These are phyloP conservation scores for Ditylenchus dipsaci DNA, from an alignment of 1,140 invertebrate species.

Conservation along the genomic window DNA sequence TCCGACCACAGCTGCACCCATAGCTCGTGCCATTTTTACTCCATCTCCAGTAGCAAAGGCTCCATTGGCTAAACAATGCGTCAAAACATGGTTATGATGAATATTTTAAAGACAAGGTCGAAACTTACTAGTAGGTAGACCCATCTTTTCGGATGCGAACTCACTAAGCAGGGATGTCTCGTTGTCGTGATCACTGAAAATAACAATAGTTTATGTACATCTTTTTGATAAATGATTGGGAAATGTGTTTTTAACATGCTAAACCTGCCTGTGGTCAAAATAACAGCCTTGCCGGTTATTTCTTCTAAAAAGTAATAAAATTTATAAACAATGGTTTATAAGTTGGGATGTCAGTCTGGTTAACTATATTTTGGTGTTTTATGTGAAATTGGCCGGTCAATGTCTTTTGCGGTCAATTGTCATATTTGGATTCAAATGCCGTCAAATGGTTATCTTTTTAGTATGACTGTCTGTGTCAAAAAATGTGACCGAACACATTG, in stretches of 20 bases:
- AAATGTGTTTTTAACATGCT: neutral
- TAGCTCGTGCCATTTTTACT: constrained; percentile 57
- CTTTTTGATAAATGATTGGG: too few relatives aligned
- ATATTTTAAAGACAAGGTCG: neutral
- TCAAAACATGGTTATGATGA: neutral
- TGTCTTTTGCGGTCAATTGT: too few relatives aligned
- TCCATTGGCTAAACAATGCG: constrained; percentile 26
- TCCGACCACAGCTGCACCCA: constrained; percentile 47
- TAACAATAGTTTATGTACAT: too few relatives aligned
- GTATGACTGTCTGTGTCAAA: too few relatives aligned
- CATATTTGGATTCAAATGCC: too few relatives aligned
- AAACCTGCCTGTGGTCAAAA: constrained; percentile 55
- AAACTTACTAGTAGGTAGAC: constrained; percentile 55
- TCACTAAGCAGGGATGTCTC: constrained; percentile 52
- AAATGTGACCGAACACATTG: too few relatives aligned
- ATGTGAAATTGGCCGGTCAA: too few relatives aligned
- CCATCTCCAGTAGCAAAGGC: constrained; percentile 59
- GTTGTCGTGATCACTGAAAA: constrained; percentile 26
- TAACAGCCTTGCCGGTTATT: constrained; percentile 51
- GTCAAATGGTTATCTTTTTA: too few relatives aligned
- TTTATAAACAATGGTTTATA: neutral
- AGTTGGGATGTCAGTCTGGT: too few relatives aligned
- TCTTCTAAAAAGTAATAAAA: constrained; percentile 17
- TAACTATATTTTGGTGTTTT: too few relatives aligned
- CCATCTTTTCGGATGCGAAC: constrained; percentile 46